Percentiles rank a stretch among this genome's conserved stretches.
Evolutionary conservation across 2,113 vertebrate species (phyloP).

Genomic region (Cygnus atratus): DNA sequence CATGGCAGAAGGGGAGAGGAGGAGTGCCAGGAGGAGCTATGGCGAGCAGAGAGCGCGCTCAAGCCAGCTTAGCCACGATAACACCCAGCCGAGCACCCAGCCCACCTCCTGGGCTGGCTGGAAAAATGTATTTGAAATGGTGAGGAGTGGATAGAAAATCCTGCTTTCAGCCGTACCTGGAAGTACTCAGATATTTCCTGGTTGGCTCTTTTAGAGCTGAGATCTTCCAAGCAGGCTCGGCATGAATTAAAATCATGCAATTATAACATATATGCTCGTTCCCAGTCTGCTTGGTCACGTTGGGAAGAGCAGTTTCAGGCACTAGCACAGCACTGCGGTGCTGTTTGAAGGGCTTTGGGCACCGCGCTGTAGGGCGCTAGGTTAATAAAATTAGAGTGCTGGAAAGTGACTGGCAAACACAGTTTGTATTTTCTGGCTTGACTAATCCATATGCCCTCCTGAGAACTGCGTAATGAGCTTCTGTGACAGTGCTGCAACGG

Average conservation of each 20-base stretch:
- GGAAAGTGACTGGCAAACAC: slow-evolving; percentile 8
- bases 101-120: background rate
- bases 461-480: slow-evolving; percentile 13
- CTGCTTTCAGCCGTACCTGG: background rate
- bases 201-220: background rate
- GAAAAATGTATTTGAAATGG: background rate
- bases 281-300: background rate
- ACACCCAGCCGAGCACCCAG: background rate
- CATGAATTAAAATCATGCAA: background rate
- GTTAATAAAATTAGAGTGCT: background rate
- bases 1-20: background rate
- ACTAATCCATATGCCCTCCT: background rate
- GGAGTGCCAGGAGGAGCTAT: background rate
- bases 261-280: background rate
- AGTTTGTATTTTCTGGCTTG: background rate
- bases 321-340: accelerated
- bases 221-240: background rate
- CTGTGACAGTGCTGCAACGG: background rate
- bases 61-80: background rate
- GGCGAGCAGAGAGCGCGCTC: background rate
- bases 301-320: background rate
- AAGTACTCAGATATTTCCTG: background rate
- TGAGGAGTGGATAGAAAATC: background rate
- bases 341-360: background rate
- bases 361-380: background rate